Percentiles rank a stretch among this genome's conserved stretches.
These are phyloP conservation scores for Cyphotilapia sp. DNA, from an alignment of 2,113 vertebrate genomes.

Conservation along the genomic window DNA sequence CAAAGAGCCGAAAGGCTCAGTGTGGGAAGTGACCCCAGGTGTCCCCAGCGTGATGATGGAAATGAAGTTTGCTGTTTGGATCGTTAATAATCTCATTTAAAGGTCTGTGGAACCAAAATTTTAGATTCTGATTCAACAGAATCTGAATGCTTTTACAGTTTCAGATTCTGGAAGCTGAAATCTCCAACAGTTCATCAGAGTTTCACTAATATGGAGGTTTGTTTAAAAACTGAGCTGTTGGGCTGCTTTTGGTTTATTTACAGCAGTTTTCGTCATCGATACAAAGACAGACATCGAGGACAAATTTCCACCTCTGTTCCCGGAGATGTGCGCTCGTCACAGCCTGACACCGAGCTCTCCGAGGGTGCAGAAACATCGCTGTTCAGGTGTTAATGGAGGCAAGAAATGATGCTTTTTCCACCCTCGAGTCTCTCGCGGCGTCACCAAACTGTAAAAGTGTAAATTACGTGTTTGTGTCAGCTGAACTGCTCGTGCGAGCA, in stretches of 20 bases:
- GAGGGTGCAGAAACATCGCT: neutral
- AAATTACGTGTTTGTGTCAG: neutral
- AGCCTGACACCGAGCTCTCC: neutral
- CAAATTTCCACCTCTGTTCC: neutral
- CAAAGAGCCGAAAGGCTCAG: neutral
- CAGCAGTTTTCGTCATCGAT: neutral
- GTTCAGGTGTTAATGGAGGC: neutral
- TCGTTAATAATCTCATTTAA: neutral
- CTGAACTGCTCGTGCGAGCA: neutral
- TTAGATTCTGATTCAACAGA: neutral
- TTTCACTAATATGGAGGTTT: neutral
- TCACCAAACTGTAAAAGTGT: neutral
- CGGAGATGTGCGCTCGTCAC: neutral
- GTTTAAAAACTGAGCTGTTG: rapidly evolving
- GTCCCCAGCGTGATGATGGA: neutral
- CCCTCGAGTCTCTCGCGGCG: neutral
- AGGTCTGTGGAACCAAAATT: neutral
- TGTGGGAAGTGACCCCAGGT: neutral
- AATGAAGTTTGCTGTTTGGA: neutral
- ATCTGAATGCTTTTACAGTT: neutral
- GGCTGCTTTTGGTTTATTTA: neutral
- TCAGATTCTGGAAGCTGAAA: neutral
- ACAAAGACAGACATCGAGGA: neutral
- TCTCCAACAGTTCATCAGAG: neutral
- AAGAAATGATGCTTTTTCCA: neutral